Percentiles rank a stretch among this genome's conserved stretches.
Evolutionary conservation across 2,797 vertebrate species (phyloP).

Genomic region (Diglossa cyanea): DNA sequence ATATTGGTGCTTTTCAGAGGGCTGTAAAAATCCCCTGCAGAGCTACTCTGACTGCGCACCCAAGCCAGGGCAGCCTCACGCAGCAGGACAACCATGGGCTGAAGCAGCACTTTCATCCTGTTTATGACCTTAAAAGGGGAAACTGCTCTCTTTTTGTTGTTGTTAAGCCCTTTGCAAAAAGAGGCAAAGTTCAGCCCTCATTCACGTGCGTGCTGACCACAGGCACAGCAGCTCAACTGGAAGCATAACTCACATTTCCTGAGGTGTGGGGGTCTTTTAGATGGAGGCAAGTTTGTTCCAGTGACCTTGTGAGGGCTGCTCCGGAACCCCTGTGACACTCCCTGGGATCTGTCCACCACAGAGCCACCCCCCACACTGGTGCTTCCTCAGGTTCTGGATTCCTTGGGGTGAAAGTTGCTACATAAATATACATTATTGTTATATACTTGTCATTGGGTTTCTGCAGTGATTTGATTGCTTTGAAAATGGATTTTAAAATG

Average conservation of each 20-base stretch:
- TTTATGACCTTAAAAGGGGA: constrained; percentile 47
- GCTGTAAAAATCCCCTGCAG: background rate
- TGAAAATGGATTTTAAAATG: constrained; percentile 34
- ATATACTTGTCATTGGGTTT: background rate
- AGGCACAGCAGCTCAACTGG: background rate
- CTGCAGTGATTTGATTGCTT: background rate
- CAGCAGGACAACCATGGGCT: background rate
- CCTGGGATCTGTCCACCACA: background rate
- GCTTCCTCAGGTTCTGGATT: background rate
- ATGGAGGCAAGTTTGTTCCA: background rate
- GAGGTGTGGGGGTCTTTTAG: background rate
- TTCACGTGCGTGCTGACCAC: background rate
- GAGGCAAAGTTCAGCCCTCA: constrained; percentile 41
- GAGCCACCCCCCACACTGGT: background rate
- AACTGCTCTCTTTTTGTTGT: background rate
- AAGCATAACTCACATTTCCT: background rate
- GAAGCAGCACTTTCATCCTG: constrained; percentile 39
- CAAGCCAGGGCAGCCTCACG: background rate
- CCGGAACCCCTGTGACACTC: background rate
- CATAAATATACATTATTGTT: constrained; percentile 8
- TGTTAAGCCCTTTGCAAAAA: background rate
- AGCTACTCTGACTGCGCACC: background rate
- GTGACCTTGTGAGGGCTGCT: background rate
- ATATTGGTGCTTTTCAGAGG: background rate
- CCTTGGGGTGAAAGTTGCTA: background rate